Evolutionary conservation across 2,797 vertebrate species (phyloP), one percentile per base, ranked within the genome.

Genomic region (Botia almorhae): DNA sequence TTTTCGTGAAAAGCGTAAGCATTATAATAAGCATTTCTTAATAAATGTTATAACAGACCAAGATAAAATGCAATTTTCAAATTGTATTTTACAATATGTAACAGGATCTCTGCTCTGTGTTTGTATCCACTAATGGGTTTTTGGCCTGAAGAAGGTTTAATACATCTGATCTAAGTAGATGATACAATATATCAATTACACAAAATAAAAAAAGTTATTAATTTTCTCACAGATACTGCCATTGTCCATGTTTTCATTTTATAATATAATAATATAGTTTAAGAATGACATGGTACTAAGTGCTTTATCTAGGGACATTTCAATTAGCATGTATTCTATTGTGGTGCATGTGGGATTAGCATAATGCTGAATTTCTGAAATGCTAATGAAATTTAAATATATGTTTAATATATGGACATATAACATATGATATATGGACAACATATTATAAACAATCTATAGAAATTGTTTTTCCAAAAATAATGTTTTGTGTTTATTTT

Each of bases 351-450:
- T 7, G 6, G 5, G 7, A 39, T 39, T 39, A 39, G 36, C 36
- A 39, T 39, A 39, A 39, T 7, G 36, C 36, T 39, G 36, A 39
- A 39, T 39, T 39, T 39, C 36, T 39, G 36, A 39, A 39, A 39
- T 39, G 36, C 36, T 39, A 39, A 39, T 39, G 6, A 39, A 39
- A 6, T 39, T 39, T 39, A 39, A 39, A 39, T 39, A 39, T 6
- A 26, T 33, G 3, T 39, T 39, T 39, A 1, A n/a, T n/a, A n/a
- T n/a, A n/a, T n/a, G n/a, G n/a, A n/a, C n/a, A n/a, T n/a, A n/a
- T n/a, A n/a, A n/a, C n/a, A n/a, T n/a, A n/a, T n/a, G 29, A 73
- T n/a, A 55, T 16, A 55, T 16, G 87, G 87, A 87, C 83, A 89
- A 87, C 86, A 84, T 87, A 90, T 85, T 26, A 26, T 26, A 26